phyloP scores from a whole-genome alignment of 2,797 vertebrate species.

The Antrozous pallidus region DNA sequence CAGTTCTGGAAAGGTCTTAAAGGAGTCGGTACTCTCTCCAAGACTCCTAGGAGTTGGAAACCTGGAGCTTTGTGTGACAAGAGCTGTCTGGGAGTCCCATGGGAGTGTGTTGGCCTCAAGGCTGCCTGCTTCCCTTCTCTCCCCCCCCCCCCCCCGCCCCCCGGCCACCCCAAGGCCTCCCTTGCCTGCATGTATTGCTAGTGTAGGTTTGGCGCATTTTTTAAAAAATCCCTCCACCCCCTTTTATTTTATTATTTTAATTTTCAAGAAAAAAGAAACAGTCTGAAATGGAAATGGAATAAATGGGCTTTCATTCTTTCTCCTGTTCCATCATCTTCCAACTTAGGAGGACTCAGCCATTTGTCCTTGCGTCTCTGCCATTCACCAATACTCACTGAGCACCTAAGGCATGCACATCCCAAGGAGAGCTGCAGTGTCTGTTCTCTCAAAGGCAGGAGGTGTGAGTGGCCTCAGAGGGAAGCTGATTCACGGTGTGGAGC shows the following conservation, averaged over 20 bases:
- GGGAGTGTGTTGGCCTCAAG: background rate
- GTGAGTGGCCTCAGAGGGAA: background rate
- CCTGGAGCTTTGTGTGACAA: background rate
- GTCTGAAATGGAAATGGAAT: background rate
- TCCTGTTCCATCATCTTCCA: background rate
- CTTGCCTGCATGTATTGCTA: background rate
- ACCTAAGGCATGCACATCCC: background rate
- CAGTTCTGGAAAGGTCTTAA: constrained; percentile 7
- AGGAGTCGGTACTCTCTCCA: background rate
- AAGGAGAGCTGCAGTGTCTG: background rate
- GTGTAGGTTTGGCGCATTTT: background rate
- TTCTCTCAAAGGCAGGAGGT: background rate
- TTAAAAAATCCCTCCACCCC: background rate
- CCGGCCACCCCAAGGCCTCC: background rate
- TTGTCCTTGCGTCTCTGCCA: background rate
- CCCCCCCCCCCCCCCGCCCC: too few species aligned
- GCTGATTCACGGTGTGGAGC: background rate
- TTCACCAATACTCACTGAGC: rapidly evolving
- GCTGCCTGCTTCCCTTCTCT: too few species aligned
- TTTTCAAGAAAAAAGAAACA: background rate
- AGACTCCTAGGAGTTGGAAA: background rate
- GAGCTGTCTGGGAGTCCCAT: background rate
- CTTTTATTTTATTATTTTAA: background rate
- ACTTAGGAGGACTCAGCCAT: background rate
- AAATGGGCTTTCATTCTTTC: background rate